Base-by-base conservation (phyloP, 1,140 invertebrate species). In the Lucilia sericata region DNA sequence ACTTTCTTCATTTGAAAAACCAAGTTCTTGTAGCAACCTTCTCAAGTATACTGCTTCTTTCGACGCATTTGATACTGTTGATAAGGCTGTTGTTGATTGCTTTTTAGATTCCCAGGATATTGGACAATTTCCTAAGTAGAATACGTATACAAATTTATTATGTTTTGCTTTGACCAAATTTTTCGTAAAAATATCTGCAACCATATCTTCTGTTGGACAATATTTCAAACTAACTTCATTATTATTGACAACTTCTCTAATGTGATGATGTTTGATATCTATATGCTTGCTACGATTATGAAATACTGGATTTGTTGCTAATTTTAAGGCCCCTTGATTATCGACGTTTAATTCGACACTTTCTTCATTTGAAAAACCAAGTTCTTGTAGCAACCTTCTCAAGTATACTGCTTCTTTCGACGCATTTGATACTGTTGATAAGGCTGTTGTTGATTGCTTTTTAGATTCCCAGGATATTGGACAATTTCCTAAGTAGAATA, bases 141-240 rank as follows among this genome's bases (percentile, higher is more conserved):
- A n/a, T n/a, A n/a, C n/a, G n/a, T n/a, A n/a, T n/a, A 51, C 25
- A 83, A 83, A 74, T 34, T 83, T 74, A 83, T 13, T 42, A 84
- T 84, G 83, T 65, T 85, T 85, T 17, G 51, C 36, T 65, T 83
- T 83, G 5, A 4, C 9, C 10, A 83, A 75, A 70, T 76, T 85
- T 25, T 85, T 85, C 9, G 82, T 83, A 17, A 83, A 83, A 8
- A 85, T 78, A 75, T 85, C 84, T n/a, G 82, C 70, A 7, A 49
- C 36, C 84, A 83, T 85, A 13, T 85, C 21, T 36, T 82, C 51
- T 30, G 84, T 85, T 49, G 47, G 30, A 47, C 65, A 19, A 83
- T 83, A 85, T 21, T 82, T 76, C 21, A 85, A 42, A 17, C 42
- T n/a, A 8, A 85, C n/a, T 42, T 65, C 49, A 17, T 42, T 42